Evolutionary conservation across 2,888 invertebrate genomes (phyloP).

Genomic region (Hyles lineata): DNA sequence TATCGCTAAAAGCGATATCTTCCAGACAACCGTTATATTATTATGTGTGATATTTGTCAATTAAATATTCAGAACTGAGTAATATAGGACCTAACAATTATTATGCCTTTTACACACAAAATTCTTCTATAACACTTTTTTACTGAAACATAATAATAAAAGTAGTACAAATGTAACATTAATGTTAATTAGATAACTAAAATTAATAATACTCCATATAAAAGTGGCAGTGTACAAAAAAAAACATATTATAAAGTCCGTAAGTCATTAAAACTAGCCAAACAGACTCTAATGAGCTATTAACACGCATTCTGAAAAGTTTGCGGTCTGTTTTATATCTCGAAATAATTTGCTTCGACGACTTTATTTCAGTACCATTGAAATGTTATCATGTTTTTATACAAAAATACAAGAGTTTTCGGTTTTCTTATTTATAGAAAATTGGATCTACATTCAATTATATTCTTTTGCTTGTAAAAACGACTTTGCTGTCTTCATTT

Average conservation of each 20-base stretch:
- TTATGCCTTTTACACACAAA: too few species aligned
- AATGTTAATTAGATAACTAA: not conserved
- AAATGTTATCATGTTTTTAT: not conserved
- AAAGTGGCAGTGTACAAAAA: not conserved
- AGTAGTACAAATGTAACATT: not conserved
- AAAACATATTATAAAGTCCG: not conserved
- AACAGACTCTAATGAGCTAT: constrained; percentile 32
- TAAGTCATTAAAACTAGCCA: constrained; percentile 26
- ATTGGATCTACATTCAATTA: too few species aligned
- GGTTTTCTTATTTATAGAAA: too few species aligned
- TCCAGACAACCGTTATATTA: too few species aligned
- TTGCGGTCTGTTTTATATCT: constrained; percentile 15
- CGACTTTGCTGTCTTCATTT: too few species aligned
- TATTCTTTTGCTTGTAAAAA: too few species aligned
- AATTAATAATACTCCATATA: not conserved
- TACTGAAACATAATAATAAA: not conserved
- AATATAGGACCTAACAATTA: too few species aligned
- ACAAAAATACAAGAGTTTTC: too few species aligned
- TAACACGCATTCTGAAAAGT: constrained; percentile 21
- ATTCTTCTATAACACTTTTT: too few species aligned
- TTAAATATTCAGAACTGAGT: too few species aligned
- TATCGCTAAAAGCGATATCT: too few species aligned
- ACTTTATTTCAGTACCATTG: not conserved
- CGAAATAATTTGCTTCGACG: not conserved
- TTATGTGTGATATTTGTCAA: too few species aligned